These are phyloP conservation scores for Platichthys flesus DNA, from an alignment of 2,113 vertebrate genomes.

Conservation along the genomic window DNA sequence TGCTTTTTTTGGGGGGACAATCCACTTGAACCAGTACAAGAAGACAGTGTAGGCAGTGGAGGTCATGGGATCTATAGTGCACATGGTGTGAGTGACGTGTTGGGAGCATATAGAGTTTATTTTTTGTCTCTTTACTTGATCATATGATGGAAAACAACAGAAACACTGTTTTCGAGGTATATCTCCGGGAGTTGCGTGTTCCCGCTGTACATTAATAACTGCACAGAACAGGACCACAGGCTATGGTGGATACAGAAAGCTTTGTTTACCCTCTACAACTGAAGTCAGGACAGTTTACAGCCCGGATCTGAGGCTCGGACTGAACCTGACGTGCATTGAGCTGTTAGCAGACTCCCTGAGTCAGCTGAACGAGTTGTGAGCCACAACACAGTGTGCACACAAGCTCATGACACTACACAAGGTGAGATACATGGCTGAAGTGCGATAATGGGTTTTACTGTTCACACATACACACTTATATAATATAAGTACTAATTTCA, in stretches of 20 bases:
- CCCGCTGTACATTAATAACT: background rate
- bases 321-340: background rate
- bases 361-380: background rate
- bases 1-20: too few species aligned
- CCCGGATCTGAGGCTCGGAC: background rate
- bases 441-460: background rate
- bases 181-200: background rate
- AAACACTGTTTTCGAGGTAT: background rate
- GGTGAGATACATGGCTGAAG: background rate
- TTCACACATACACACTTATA: background rate
- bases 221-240: background rate
- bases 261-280: background rate
- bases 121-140: background rate
- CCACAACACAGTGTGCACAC: background rate
- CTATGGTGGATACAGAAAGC: background rate
- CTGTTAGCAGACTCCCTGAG: background rate
- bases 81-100: background rate
- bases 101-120: background rate
- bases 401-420: background rate
- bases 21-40: background rate
- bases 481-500: too few species aligned
- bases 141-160: background rate
- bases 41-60: background rate
- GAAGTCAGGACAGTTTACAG: background rate
- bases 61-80: background rate